Conservation (phyloP, 2,888 invertebrate genomes). For the Lacanobia wlatinum region DNA sequence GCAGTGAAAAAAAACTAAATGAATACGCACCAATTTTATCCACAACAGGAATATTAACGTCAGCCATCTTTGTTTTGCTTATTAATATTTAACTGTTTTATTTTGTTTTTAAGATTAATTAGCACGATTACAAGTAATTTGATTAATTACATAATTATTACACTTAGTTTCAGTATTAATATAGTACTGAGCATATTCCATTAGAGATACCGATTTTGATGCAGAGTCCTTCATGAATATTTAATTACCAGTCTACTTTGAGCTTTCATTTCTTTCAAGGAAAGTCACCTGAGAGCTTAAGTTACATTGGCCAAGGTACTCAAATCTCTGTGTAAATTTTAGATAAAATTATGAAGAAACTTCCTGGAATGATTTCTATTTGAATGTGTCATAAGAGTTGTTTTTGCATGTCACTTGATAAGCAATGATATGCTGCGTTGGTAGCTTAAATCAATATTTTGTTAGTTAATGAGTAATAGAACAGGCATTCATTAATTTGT, state of each 20-base stretch:
- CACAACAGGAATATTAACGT: constrained; percentile 10
- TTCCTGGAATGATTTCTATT: constrained; percentile 44
- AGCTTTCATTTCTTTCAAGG: constrained; percentile 30
- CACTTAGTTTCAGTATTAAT: constrained; percentile 16
- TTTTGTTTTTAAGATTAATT: not conserved
- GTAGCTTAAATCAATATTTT: constrained; percentile 35
- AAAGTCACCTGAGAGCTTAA: constrained; percentile 25
- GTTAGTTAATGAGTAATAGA: constrained; percentile 7
- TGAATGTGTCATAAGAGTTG: constrained; percentile 9
- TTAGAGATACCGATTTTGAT: constrained; percentile 31
- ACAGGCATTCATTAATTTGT: not conserved
- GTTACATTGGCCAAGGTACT: constrained; percentile 15
- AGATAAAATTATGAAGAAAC: constrained; percentile 53
- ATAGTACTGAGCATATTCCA: constrained; percentile 37
- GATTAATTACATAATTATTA: constrained; percentile 34
- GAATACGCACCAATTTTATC: constrained; percentile 37
- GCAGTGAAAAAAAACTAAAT: no score
- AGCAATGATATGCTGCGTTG: not conserved
- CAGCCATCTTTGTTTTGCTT: constrained; percentile 28
- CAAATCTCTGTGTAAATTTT: constrained; percentile 57
- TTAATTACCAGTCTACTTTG: constrained; percentile 45
- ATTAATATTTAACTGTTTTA: not conserved
- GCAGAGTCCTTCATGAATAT: constrained; percentile 47
- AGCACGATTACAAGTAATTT: not conserved
- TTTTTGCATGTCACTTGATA: constrained; percentile 27